Evolutionary conservation across 2,888 invertebrate genomes (phyloP).

Genomic region (Sesia apiformis): DNA sequence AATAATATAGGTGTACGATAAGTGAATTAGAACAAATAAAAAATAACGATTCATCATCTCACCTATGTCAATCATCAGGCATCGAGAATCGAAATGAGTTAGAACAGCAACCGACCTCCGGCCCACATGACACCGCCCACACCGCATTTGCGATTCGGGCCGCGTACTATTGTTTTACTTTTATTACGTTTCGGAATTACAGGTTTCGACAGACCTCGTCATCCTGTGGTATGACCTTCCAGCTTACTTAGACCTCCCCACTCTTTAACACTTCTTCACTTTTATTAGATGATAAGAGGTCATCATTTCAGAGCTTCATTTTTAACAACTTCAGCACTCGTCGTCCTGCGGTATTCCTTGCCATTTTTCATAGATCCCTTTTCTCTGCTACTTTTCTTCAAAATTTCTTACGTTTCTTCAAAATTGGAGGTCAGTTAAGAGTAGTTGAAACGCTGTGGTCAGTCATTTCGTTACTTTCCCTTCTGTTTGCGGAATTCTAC

Average conservation of each 20-base stretch:
- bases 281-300: no score
- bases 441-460: conserved; percentile 19
- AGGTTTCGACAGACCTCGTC: conserved; percentile 32
- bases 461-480: conserved; percentile 20
- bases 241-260: not conserved
- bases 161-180: conserved; percentile 66
- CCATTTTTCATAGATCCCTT: not conserved
- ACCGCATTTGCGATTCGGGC: conserved; percentile 61
- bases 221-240: conserved; percentile 7
- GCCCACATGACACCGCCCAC: conserved; percentile 66
- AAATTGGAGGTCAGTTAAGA: not conserved
- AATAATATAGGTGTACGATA: no score
- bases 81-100: conserved; percentile 34
- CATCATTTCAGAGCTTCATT: no score
- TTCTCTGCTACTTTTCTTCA: not conserved
- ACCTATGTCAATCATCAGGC: conserved; percentile 15
- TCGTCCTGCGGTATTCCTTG: no score
- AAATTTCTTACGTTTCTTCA: not conserved
- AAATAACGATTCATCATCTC: conserved; percentile 2
- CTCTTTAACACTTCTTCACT: not conserved
- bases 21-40: not conserved
- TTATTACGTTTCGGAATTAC: conserved; percentile 51
- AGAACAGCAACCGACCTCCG: conserved; percentile 53
- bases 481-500: conserved; percentile 15
- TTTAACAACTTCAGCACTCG: no score